Conservation (phyloP, 2,113 vertebrate species). For the Solea solea region DNA sequence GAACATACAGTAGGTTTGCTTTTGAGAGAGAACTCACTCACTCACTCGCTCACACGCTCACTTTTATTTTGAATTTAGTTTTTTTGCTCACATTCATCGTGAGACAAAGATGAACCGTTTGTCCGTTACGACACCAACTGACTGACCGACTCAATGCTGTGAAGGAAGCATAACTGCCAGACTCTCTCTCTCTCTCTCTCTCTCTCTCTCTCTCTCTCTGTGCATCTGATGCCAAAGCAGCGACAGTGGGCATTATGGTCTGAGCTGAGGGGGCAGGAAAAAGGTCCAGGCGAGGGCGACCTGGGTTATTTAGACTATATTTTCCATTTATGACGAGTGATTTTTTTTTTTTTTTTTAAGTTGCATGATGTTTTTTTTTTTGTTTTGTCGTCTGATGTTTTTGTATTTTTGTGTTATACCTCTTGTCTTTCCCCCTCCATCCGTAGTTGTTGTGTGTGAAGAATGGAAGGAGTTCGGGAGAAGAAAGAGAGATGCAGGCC, state of each 20-base stretch:
- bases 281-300: constrained; percentile 7
- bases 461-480: constrained; percentile 6
- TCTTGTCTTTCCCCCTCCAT: constrained; percentile 49
- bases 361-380: constrained; percentile 38
- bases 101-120: constrained; percentile 10
- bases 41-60: no score
- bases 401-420: constrained; percentile 33
- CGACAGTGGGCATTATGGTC: constrained; percentile 71
- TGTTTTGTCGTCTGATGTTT: constrained; percentile 35
- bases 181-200: constrained; percentile 17
- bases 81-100: constrained; percentile 15
- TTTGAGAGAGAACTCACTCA: neutral
- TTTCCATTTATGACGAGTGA: constrained; percentile 35
- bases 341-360: constrained; percentile 1
- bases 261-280: constrained; percentile 32
- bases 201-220: constrained; percentile 21
- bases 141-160: constrained; percentile 73
- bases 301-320: constrained; percentile 40
- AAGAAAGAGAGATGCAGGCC: constrained; percentile 35
- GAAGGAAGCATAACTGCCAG: constrained; percentile 64
- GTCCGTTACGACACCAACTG: constrained; percentile 46
- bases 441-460: constrained; percentile 19
- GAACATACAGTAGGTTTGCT: constrained; percentile 3
- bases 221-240: constrained; percentile 59
- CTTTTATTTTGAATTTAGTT: neutral